These are phyloP conservation scores for Kryphioiulus occultus DNA, from an alignment of 2,888 invertebrate genomes.

Conservation along the genomic window DNA sequence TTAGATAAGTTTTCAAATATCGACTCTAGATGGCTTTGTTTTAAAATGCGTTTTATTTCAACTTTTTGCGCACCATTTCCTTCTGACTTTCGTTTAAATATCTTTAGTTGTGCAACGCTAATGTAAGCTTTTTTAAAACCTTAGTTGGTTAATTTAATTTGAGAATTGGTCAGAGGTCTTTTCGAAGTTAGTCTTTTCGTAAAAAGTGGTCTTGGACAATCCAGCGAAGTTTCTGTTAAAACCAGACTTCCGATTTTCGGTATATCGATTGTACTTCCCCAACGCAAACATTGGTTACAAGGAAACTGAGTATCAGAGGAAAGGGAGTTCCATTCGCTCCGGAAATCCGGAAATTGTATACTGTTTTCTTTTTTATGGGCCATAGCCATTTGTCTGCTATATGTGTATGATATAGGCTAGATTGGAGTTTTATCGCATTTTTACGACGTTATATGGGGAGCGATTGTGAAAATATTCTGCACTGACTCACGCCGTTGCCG, in stretches of 20 bases:
- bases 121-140: too few relatives aligned
- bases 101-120: too few relatives aligned
- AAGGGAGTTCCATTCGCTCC: constrained; percentile 39
- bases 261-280: constrained; percentile 25
- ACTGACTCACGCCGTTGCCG: constrained; percentile 5
- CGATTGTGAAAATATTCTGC: constrained; percentile 36
- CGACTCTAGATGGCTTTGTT: too few relatives aligned
- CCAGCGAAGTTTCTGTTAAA: constrained; percentile 29
- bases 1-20: too few relatives aligned
- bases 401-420: constrained; percentile 32
- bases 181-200: neutral
- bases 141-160: neutral
- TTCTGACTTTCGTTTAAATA: too few relatives aligned
- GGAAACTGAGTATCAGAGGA: constrained; percentile 36
- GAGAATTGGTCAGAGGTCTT: neutral
- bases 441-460: constrained; percentile 39
- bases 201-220: neutral
- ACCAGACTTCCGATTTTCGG: neutral
- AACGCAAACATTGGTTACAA: constrained; percentile 28
- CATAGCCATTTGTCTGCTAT: constrained; percentile 26
- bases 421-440: constrained; percentile 40
- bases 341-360: constrained; percentile 40
- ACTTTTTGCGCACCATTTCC: too few relatives aligned
- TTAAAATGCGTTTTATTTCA: too few relatives aligned
- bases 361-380: constrained; percentile 39